A percentile compares a stretch with the other conserved stretches of the same genome.
These are phyloP conservation scores for Papilio xuthus DNA, from an alignment of 1,140 invertebrate genomes.

Conservation along the genomic window DNA sequence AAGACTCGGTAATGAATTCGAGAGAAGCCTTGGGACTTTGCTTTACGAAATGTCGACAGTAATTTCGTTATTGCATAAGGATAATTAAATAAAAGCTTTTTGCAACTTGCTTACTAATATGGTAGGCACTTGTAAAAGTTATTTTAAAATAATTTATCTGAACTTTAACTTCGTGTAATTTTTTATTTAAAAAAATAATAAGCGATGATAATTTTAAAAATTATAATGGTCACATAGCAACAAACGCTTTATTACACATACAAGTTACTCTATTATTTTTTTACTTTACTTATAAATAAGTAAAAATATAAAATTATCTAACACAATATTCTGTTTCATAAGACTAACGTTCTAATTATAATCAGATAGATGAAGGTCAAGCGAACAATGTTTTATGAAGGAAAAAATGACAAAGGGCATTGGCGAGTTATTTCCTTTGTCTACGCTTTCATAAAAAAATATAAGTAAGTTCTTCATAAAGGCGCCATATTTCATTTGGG, in stretches of 20 bases:
- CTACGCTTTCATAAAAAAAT: conserved; percentile 28
- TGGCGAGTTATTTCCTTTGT: conserved; percentile 31
- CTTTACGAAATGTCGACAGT: conserved; percentile 10
- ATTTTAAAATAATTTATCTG: background rate
- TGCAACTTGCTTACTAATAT: conserved; percentile 1
- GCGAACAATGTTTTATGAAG: conserved; percentile 6
- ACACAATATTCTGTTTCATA: background rate
- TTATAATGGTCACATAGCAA: background rate
- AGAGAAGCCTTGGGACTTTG: background rate
- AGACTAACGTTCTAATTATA: conserved; percentile 23
- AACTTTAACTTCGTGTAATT: background rate
- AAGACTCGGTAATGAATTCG: conserved; percentile 20
- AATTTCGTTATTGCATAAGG: background rate
- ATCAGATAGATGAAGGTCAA: conserved; percentile 22
- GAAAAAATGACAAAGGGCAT: conserved; percentile 33
- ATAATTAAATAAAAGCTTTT: conserved; percentile 14
- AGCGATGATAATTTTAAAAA: background rate
- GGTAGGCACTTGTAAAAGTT: background rate
- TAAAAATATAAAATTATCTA: background rate
- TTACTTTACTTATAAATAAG: background rate
- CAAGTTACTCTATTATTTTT: background rate
- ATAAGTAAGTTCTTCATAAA: conserved; percentile 34
- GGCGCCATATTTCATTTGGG: conserved; percentile 45
- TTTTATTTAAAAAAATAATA: background rate
- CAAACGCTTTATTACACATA: too few species aligned